Conservation (phyloP, 2,797 vertebrate genomes). For the Acanthis flammea region DNA sequence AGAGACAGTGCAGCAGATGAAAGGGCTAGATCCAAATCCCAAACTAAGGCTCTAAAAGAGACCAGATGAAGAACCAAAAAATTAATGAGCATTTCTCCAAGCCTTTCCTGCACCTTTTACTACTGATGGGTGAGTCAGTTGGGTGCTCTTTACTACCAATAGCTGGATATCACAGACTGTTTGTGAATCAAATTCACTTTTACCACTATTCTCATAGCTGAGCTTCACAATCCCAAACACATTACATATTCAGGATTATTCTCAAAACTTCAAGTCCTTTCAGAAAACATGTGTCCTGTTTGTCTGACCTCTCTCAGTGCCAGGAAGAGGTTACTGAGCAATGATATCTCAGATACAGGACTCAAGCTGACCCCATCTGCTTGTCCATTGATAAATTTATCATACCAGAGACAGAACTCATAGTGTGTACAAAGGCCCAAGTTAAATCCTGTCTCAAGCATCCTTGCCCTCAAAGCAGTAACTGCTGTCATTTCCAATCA, state of each 20-base stretch:
- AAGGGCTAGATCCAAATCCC: not conserved
- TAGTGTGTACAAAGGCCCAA: not conserved
- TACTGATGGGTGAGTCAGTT: not conserved
- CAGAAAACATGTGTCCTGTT: not conserved
- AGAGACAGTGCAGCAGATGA: not conserved
- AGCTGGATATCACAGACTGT: not conserved
- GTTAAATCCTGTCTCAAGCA: not conserved
- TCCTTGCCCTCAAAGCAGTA: not conserved
- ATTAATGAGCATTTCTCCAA: not conserved
- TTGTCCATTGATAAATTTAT: not conserved
- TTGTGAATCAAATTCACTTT: too few species aligned
- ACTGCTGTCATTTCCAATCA: not conserved
- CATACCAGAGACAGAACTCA: not conserved
- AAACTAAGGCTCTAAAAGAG: not conserved
- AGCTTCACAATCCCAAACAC: not conserved
- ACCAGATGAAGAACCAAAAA: not conserved
- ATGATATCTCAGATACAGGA: not conserved
- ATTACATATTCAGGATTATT: not conserved
- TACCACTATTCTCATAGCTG: not conserved
- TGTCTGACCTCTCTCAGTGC: not conserved
- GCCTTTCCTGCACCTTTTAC: not conserved
- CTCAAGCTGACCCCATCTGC: not conserved
- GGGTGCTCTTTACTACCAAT: not conserved
- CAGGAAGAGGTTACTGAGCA: not conserved
- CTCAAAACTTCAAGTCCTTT: not conserved